Percentiles rank a stretch among this genome's conserved stretches.
phyloP scores from a whole-genome alignment of 2,797 vertebrate species.

The Sebastes steindachneri region DNA sequence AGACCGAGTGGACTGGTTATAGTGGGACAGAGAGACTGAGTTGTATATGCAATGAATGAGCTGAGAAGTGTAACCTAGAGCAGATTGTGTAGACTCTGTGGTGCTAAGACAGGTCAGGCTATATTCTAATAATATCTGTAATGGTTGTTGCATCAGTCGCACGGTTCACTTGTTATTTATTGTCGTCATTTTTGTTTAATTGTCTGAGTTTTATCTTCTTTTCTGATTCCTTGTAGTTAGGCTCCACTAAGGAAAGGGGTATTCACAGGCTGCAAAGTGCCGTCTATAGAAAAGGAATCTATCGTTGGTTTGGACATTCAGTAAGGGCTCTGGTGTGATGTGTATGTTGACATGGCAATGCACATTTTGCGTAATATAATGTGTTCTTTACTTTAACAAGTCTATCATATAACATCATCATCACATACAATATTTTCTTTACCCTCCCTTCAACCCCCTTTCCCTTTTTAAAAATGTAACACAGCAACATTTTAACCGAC shows the following conservation, averaged over 20 bases:
- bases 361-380: background rate
- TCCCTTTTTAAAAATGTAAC: background rate
- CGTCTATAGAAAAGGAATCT: too few relatives aligned
- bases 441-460: background rate
- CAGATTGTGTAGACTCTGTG: too few relatives aligned
- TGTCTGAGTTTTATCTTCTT: background rate
- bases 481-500: background rate
- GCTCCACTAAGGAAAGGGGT: background rate
- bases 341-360: background rate
- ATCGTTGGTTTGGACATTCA: background rate
- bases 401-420: background rate
- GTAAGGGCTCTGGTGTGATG: background rate
- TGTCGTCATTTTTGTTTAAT: background rate
- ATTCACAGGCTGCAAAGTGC: too few relatives aligned
- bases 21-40: too few relatives aligned
- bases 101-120: too few relatives aligned
- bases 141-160: too few relatives aligned
- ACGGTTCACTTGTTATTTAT: background rate
- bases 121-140: too few relatives aligned
- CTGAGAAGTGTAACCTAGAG: too few relatives aligned
- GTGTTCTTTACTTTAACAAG: background rate
- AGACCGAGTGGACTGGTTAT: too few relatives aligned
- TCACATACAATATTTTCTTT: background rate
- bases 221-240: background rate
- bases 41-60: too few relatives aligned